Base-by-base conservation (phyloP, 2,888 invertebrate species). In the Leptinotarsa rubiginosa region DNA sequence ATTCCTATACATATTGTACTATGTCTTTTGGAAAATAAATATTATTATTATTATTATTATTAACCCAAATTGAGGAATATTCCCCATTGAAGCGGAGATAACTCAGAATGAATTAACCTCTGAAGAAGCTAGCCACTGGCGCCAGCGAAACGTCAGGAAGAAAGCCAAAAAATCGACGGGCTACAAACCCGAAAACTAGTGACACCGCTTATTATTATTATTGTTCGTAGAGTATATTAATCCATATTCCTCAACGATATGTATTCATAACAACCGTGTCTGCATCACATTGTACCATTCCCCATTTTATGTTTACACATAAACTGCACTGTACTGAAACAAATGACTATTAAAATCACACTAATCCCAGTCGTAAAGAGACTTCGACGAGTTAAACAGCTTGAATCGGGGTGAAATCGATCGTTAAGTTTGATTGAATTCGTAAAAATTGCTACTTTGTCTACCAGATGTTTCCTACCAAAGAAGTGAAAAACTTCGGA, bases 301-400 rank as follows among this genome's bases (percentile, higher is more conserved):
- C 4, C 15, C 18, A 22, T 56, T 62, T 62, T 41, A 62, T 41
- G n/a, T 62, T 41, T 25, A 31, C 62, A 16, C 62, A 62, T 62
- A 62, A 62, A 62, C 31, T n/a, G 4, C 4, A 16, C 2, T 16
- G 15, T 31, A n/a, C n/a, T 25, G 62, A 25, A 62, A 62, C 62
- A 62, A 62, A 62, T 41, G n/a, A 62, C 16, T 62, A 62, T 22
- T 13, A 56, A 56, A 56, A 56, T 56, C 56, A 56, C 56, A 56
- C 22, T 22, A 56, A 22, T 56, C 56, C 22, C 4, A 41, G 62
- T 12, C 62, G 41, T 62, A 62, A 62, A 56, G 15, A 62, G 62
- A 31, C 18, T 31, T 62, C n/a, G 16, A 62, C 16, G 62, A 41
- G n/a, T 41, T 10, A n/a, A 62, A 41, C 41, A 62, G 62, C 62